Evolutionary conservation across 2,888 invertebrate species (phyloP), one percentile per base, ranked within the genome.

Genomic region (Chelonus formosanus): DNA sequence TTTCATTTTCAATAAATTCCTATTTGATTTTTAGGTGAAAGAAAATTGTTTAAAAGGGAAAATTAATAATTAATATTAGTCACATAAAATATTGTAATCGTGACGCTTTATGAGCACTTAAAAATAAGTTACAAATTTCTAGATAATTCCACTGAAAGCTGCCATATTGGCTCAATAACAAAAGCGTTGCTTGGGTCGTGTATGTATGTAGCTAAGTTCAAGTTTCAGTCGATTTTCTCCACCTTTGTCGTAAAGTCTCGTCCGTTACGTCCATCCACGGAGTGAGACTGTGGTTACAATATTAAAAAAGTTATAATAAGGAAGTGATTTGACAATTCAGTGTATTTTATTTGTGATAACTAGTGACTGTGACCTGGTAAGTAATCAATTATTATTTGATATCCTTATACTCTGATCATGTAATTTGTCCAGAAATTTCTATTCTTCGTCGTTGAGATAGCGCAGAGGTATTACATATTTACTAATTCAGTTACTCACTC

Each of bases 211-310:
- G 74, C 71, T 71, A 75, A 77, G 74, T 80, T 79, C 79, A 77
- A 57, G 54, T 57, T 60, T 54, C 45, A 74, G 71, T 74, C 60
- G 73, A 74, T 73, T 78, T 75, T 77, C 76, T 75, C 75, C 71
- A 74, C 76, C 75, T 76, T 78, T 76, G 71, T 75, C 74, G 74
- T 71, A 72, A 73, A 71, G 74, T 71, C 71, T 72, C 65, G 65
- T 64, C 65, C 61, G 62, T 65, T 53, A 43, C 60, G 45, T 62
- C 58, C 63, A 59, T 61, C 58, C 57, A 59, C 47, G 66, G 65
- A 54, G 67, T 68, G 63, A 65, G 60, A 34, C 61, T 55, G 61
- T 66, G 58, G 36, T 40, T 50, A 48, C 50, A 47, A 40, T 60
- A 50, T 60, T 48, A 52, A 36, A 54, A 52, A 34, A 20, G 20